Percentiles rank a stretch among this genome's conserved stretches.
Conservation (phyloP, 2,888 invertebrate species). For the Nycteola revayana region DNA sequence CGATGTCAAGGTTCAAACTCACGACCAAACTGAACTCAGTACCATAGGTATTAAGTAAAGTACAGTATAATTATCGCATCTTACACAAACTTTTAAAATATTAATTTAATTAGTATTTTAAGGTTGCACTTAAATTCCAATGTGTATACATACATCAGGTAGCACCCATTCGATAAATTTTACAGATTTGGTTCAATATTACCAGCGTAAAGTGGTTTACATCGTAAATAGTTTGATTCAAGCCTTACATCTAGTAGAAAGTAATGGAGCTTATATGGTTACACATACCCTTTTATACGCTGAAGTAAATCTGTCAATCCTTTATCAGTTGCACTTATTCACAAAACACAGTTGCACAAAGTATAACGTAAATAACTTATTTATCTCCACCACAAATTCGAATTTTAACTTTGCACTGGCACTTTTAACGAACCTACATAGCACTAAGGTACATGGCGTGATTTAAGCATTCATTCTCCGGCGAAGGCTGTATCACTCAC, state of each 20-base stretch:
- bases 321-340: constrained; percentile 51
- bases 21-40: constrained; percentile 18
- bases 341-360: constrained; percentile 52
- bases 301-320: constrained; percentile 64
- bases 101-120: too few relatives aligned
- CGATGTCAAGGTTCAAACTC: constrained; percentile 36
- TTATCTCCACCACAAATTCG: constrained; percentile 65
- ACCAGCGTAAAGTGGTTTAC: too few relatives aligned
- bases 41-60: too few relatives aligned
- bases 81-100: too few relatives aligned
- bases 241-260: constrained; percentile 35
- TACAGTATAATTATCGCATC: too few relatives aligned
- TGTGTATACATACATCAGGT: too few relatives aligned
- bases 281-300: constrained; percentile 67
- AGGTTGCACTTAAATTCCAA: too few relatives aligned
- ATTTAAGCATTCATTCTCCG: constrained; percentile 71
- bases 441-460: constrained; percentile 69
- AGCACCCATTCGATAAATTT: too few relatives aligned
- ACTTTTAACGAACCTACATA: constrained; percentile 73
- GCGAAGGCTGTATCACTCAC: constrained; percentile 56
- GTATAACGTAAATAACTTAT: constrained; percentile 53
- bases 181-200: too few relatives aligned
- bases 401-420: constrained; percentile 71
- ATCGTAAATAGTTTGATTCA: too few relatives aligned
- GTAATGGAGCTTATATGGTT: constrained; percentile 23